A percentile compares a stretch with the other conserved stretches of the same genome.
Evolutionary conservation across 2,888 invertebrate species (phyloP).

Genomic region (Dasypolia templi): DNA sequence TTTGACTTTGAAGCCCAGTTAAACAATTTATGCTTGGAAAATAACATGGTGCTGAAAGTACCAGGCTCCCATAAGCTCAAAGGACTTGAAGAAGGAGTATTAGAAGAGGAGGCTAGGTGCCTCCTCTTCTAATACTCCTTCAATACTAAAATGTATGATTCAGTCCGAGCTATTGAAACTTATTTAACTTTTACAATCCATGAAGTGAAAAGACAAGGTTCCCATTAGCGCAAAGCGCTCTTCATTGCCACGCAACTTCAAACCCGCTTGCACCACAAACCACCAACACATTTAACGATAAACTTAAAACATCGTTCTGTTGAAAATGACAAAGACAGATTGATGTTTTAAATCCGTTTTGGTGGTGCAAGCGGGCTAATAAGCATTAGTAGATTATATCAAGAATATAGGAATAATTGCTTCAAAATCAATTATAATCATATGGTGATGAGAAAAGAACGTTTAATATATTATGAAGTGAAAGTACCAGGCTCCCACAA

Average conservation of each 20-base stretch:
- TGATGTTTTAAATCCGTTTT: background rate
- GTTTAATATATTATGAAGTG: background rate
- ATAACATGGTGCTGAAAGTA: slow-evolving; percentile 1
- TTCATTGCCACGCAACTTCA: too few relatives aligned
- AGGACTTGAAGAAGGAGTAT: too few relatives aligned
- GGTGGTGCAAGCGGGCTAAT: background rate
- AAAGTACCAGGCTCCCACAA: slow-evolving; percentile 49
- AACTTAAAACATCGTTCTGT: background rate
- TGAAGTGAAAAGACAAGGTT: slow-evolving; percentile 21
- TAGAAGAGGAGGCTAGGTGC: too few relatives aligned
- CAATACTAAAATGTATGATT: too few relatives aligned
- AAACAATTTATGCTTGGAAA: background rate
- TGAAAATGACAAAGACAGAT: background rate
- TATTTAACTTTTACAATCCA: too few relatives aligned
- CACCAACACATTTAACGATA: too few relatives aligned
- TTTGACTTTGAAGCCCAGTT: background rate
- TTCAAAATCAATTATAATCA: background rate
- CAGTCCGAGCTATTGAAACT: too few relatives aligned
- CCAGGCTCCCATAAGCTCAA: slow-evolving; percentile 32
- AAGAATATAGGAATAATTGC: background rate
- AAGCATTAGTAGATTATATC: background rate
- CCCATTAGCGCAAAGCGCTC: slow-evolving; percentile 10
- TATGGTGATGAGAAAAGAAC: background rate
- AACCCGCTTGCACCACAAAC: too few relatives aligned
- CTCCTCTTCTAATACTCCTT: too few relatives aligned